Conservation (phyloP, 2,797 vertebrate genomes). For the Schizopygopsis malacanthus region DNA sequence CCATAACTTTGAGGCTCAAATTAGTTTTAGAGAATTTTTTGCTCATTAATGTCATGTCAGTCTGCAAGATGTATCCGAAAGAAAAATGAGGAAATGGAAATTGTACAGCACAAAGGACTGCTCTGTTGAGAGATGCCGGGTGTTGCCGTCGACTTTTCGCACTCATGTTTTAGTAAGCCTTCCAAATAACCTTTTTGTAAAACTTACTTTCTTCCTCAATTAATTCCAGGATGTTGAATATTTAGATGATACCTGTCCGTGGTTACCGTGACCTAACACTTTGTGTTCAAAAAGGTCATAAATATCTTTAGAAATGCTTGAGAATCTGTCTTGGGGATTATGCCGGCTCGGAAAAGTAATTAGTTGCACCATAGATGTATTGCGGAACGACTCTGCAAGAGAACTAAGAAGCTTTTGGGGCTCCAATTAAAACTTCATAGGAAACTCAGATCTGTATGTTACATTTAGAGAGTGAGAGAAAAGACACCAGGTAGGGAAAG, state of each 20-base stretch:
- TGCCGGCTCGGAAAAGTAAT: conserved; percentile 20
- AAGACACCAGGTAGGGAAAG: conserved; percentile 17
- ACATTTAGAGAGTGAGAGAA: conserved; percentile 5
- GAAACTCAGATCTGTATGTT: conserved; percentile 29
- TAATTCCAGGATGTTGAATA: background rate
- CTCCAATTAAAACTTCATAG: conserved; percentile 42
- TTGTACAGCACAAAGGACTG: conserved; percentile 39
- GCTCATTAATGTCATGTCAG: conserved; percentile 59
- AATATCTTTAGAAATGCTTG: conserved; percentile 11
- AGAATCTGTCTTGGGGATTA: conserved; percentile 39
- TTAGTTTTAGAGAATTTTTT: conserved; percentile 60
- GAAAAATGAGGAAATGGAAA: conserved; percentile 46
- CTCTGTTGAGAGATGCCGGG: background rate
- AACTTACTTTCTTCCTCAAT: conserved; percentile 14
- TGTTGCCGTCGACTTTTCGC: conserved; percentile 1
- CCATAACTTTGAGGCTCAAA: conserved; percentile 59
- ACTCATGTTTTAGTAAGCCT: conserved; percentile 28
- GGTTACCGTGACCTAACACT: conserved; percentile 14
- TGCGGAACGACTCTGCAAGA: background rate
- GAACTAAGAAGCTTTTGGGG: conserved; percentile 32
- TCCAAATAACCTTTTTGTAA: conserved; percentile 24
- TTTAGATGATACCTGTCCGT: conserved; percentile 34
- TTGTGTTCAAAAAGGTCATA: conserved; percentile 35
- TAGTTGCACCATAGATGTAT: conserved; percentile 36
- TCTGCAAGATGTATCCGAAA: conserved; percentile 56